These are phyloP conservation scores for Hemaris fuciformis DNA, from an alignment of 2,888 invertebrate genomes.

Conservation along the genomic window DNA sequence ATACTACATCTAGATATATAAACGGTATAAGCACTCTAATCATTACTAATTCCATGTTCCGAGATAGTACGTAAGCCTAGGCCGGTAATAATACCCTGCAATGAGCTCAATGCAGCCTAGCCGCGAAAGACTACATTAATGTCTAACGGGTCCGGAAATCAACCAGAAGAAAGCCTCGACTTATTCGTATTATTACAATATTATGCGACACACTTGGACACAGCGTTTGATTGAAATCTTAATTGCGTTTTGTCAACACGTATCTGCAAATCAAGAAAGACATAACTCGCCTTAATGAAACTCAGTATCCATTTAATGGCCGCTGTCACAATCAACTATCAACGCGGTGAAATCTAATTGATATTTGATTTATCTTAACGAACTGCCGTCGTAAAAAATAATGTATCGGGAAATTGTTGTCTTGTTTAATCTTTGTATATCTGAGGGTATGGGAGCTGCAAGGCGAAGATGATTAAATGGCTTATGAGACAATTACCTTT, in stretches of 20 bases:
- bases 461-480: too few relatives aligned
- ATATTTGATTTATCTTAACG: background rate
- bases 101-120: background rate
- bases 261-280: conserved; percentile 1
- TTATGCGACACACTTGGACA: background rate
- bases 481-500: too few relatives aligned
- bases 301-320: background rate
- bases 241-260: conserved; percentile 5
- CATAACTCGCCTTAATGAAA: background rate
- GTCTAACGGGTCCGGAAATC: conserved; percentile 5
- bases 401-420: background rate
- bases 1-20: too few relatives aligned
- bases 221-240: conserved; percentile 5
- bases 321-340: background rate
- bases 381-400: background rate
- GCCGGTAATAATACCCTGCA: background rate
- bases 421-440: too few relatives aligned
- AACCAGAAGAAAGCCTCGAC: background rate
- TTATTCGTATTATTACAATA: background rate
- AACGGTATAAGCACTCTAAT: too few relatives aligned
- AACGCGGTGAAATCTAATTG: background rate
- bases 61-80: background rate
- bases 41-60: too few relatives aligned
- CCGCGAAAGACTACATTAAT: background rate
- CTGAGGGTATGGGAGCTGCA: too few relatives aligned